Evolutionary conservation across 2,113 vertebrate species (phyloP).

Genomic region (Carettochelys insculpta): DNA sequence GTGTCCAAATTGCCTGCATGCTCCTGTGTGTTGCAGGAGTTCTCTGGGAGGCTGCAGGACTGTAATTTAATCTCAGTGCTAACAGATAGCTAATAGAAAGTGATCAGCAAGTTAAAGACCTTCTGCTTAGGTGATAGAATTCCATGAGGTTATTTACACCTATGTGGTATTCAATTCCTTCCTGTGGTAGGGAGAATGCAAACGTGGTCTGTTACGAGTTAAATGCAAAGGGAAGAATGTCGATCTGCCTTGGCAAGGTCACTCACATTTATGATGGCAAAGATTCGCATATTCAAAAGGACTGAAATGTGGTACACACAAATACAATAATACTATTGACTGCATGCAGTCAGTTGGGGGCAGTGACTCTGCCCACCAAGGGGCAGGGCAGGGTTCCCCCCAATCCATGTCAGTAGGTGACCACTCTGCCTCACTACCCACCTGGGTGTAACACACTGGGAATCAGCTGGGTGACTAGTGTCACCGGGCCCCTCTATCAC

Average conservation of each 20-base stretch:
- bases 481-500: no score
- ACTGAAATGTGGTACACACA: background rate
- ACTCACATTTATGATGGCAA: background rate
- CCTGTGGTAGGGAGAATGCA: background rate
- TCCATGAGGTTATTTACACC: background rate
- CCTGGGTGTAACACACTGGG: no score
- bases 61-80: slow-evolving; percentile 25
- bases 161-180: background rate
- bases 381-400: no score
- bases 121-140: slow-evolving; percentile 6
- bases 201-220: background rate
- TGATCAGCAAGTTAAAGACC: slow-evolving; percentile 25
- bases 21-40: background rate
- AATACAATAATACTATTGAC: background rate
- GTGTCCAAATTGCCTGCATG: background rate
- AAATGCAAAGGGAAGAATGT: background rate
- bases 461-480: no score
- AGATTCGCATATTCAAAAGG: background rate
- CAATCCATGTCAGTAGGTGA: no score
- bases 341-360: no score
- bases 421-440: no score
- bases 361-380: no score
- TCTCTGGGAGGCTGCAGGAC: background rate
- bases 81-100: slow-evolving; percentile 25
- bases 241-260: background rate